A percentile compares a stretch with the other conserved stretches of the same genome.
Evolutionary conservation across 92 coral and sea anemone species (phyloP).

Genomic region (Siderastrea radians): DNA sequence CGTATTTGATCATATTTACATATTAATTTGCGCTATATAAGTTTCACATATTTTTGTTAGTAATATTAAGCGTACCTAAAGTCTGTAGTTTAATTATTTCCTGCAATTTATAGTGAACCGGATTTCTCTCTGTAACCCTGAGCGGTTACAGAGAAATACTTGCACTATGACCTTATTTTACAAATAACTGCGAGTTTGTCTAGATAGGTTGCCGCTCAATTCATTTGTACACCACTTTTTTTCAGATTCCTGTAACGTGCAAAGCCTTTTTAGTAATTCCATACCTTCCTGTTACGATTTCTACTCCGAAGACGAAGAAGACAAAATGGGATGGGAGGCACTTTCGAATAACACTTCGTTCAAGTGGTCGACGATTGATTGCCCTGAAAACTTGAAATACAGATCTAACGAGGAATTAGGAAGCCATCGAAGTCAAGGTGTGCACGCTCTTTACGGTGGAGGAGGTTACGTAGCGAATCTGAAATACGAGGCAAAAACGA

Average conservation of each 20-base stretch:
- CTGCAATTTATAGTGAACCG: too few relatives aligned
- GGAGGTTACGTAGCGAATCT: slow-evolving; percentile 65
- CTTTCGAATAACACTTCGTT: slow-evolving; percentile 15
- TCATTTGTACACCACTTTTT: neutral
- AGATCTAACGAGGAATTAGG: slow-evolving; percentile 8
- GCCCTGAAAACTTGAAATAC: slow-evolving; percentile 50
- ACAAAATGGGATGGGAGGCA: slow-evolving; percentile 35
- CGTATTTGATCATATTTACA: too few relatives aligned
- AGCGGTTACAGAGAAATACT: too few relatives aligned
- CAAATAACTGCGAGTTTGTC: neutral
- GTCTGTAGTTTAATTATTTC: too few relatives aligned
- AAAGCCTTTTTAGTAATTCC: neutral
- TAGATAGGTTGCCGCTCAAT: neutral
- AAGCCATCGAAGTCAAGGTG: neutral
- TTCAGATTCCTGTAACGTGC: slow-evolving; percentile 32
- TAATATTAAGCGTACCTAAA: too few relatives aligned
- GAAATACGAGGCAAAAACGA: slow-evolving; percentile 46
- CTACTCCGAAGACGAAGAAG: slow-evolving; percentile 37
- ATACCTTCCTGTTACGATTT: slow-evolving; percentile 39
- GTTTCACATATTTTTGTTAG: too few relatives aligned
- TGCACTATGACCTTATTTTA: neutral
- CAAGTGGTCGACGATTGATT: neutral
- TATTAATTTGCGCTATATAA: too few relatives aligned
- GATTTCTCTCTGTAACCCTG: too few relatives aligned
- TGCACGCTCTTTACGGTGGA: slow-evolving; percentile 41